Conservation (phyloP, 2,797 vertebrate species). For the Cephalopachus bancanus region DNA sequence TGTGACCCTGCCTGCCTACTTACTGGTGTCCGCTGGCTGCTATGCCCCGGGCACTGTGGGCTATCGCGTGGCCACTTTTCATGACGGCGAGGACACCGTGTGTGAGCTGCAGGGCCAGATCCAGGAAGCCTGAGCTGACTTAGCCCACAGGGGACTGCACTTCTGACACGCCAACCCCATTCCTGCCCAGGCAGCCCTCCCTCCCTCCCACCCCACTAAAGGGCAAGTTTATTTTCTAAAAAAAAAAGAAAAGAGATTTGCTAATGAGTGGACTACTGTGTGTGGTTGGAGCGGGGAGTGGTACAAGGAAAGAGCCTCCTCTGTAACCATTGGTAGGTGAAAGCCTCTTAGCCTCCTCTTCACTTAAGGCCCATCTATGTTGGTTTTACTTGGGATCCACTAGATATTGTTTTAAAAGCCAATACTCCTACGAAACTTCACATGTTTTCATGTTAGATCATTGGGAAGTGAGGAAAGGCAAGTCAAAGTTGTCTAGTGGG, state of each 20-base stretch:
- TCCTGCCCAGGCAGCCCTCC: not conserved
- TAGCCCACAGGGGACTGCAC: constrained; percentile 91
- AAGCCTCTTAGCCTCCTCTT: not conserved
- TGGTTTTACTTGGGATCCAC: not conserved
- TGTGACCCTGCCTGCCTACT: constrained; percentile 96
- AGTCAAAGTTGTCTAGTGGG: not conserved
- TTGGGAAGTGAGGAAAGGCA: not conserved
- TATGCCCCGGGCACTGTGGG: constrained; percentile 95
- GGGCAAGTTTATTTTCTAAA: not conserved
- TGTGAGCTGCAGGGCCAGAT: constrained; percentile 94
- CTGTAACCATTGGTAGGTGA: not conserved
- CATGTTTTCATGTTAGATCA: constrained; percentile 5
- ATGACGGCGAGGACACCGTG: constrained; percentile 95
- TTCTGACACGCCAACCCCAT: constrained; percentile 85
- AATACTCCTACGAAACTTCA: not conserved
- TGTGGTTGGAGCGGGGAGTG: not conserved
- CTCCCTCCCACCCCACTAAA: constrained; percentile 65
- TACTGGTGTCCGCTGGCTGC: constrained; percentile 95
- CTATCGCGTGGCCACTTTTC: constrained; percentile 95
- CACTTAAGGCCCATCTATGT: not conserved
- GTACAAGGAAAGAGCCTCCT: not conserved
- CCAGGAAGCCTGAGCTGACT: constrained; percentile 91
- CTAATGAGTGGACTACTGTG: not conserved
- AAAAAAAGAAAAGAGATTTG: not conserved
- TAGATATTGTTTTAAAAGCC: not conserved